Conservation (phyloP, 30 jellyfish, hydroid and myxozoan species). For the Aurelia sp. region DNA sequence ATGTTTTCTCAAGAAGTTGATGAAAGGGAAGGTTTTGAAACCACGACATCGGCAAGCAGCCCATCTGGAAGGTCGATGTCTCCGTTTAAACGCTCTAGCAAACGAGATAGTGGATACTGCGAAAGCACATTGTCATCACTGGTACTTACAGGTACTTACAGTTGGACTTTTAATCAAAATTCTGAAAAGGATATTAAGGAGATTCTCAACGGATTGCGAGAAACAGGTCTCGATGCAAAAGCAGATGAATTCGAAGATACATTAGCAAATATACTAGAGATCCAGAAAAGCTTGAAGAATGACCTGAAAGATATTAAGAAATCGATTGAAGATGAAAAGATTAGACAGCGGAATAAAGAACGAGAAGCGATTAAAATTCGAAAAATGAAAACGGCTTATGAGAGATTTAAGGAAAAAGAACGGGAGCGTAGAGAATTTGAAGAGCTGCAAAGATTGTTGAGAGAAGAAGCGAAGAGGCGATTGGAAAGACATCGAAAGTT, state of each 20-base stretch:
- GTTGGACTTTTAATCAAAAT: not conserved
- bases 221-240: constrained; percentile 9
- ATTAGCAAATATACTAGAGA: not conserved
- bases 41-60: not conserved
- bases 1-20: not conserved
- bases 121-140: constrained; percentile 39
- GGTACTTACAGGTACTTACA: not conserved
- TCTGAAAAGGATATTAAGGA: not conserved
- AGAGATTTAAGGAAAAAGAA: constrained; percentile 35
- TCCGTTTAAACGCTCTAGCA: constrained; percentile 1
- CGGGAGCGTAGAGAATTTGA: constrained; percentile 33
- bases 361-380: constrained; percentile 21
- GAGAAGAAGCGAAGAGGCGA: constrained; percentile 38
- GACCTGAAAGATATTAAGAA: constrained; percentile 1
- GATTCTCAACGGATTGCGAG: constrained; percentile 31
- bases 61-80: not conserved
- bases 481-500: constrained; percentile 3
- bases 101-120: constrained; percentile 18
- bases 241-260: constrained; percentile 33
- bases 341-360: not conserved
- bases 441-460: constrained; percentile 41
- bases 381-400: constrained; percentile 23
- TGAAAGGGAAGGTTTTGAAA: not conserved
- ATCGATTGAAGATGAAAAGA: constrained; percentile 14
- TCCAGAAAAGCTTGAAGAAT: not conserved